Conservation (phyloP, 2,113 vertebrate species). For the Xyrauchen texanus region DNA sequence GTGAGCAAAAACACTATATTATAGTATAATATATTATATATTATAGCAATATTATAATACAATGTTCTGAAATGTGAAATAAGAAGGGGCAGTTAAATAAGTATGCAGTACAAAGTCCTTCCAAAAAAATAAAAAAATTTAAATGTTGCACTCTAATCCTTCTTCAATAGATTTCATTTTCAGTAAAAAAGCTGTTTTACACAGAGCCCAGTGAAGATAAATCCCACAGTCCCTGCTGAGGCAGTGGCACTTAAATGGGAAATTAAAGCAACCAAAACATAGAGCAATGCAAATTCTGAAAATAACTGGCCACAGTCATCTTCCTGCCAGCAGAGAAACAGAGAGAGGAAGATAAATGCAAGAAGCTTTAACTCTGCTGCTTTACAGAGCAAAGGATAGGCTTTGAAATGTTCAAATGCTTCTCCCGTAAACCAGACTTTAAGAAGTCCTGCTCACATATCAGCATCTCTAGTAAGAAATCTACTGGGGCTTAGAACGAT, state of each 20-base stretch:
- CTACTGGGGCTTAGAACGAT: not conserved
- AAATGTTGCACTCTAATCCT: not conserved
- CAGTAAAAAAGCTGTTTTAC: constrained; percentile 7
- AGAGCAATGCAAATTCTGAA: constrained; percentile 43
- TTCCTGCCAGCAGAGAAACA: constrained; percentile 11
- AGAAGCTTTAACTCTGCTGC: no score
- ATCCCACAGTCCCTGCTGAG: constrained; percentile 54
- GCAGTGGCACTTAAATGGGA: constrained; percentile 51
- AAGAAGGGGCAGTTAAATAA: not conserved
- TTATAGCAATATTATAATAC: not conserved
- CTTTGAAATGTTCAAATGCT: not conserved
- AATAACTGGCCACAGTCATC: not conserved
- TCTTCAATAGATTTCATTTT: constrained; percentile 51
- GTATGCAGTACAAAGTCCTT: constrained; percentile 4
- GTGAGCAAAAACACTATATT: not conserved
- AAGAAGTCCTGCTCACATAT: not conserved
- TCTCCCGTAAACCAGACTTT: not conserved
- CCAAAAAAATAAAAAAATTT: constrained; percentile 46
- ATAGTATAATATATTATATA: no score
- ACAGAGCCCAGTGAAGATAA: constrained; percentile 46
- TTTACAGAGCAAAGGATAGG: no score
- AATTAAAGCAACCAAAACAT: constrained; percentile 49
- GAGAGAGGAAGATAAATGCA: not conserved
- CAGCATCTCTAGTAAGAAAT: not conserved
- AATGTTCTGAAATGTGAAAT: not conserved